Conservation (phyloP, 2,113 vertebrate genomes). For the Ailurus styani region DNA sequence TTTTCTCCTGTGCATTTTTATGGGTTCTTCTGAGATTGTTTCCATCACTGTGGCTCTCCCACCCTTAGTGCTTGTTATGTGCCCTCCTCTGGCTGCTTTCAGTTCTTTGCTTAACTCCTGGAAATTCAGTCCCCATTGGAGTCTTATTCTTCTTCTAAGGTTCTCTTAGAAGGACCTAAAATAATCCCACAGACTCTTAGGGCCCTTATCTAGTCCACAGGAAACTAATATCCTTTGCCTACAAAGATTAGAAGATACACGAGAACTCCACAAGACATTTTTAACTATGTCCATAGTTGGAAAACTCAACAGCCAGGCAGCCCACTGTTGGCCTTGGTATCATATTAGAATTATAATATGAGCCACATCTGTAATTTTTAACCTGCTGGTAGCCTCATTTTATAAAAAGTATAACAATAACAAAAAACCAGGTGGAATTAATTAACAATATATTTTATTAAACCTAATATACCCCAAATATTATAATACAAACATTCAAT, state of each 20-base stretch:
- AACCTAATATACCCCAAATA: not conserved
- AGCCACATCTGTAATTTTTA: not conserved
- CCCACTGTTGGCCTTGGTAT: not conserved
- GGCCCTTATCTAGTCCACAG: not conserved
- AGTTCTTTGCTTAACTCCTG: not conserved
- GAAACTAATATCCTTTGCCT: not conserved
- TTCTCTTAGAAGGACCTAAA: not conserved
- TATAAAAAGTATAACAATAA: not conserved
- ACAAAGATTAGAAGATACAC: not conserved
- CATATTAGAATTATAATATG: not conserved
- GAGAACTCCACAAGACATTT: not conserved
- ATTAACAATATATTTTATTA: not conserved
- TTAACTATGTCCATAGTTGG: not conserved
- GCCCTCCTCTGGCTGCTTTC: not conserved
- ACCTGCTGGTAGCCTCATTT: not conserved
- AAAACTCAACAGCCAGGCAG: not conserved
- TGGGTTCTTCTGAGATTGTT: not conserved
- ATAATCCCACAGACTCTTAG: not conserved
- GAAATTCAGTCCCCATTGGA: not conserved
- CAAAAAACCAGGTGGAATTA: not conserved
- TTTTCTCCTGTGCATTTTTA: not conserved
- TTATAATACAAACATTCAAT: not conserved
- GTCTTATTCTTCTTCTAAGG: not conserved
- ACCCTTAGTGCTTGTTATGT: not conserved
- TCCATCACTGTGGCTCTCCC: not conserved